Base-by-base conservation (phyloP, 2,888 invertebrate genomes). In the Cephus pulcher region DNA sequence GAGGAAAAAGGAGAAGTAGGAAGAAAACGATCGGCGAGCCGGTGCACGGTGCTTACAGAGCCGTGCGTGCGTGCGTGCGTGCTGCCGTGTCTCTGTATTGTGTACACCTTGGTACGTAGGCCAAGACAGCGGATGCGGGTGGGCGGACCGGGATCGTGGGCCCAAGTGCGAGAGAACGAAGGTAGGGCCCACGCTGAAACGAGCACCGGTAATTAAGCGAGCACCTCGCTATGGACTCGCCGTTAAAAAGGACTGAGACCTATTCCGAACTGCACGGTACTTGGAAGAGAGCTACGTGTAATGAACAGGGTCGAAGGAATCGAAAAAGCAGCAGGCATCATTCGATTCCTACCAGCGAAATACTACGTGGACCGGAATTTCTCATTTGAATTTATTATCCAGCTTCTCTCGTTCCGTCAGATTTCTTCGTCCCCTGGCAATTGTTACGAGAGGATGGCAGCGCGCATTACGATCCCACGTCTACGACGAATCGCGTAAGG, bases 61-160 rank as follows among this genome's bases (percentile, higher is more conserved):
- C 71, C 71, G 2, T 71, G 71, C 71, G 71, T 33, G 32, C 30
- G 70, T n/a, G 70, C 70, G 0, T 33, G 12, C 70, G 70, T 34
- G 71, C 71, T 23, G 23, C 9, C 56, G 23, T 56, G 23, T 56
- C 56, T 56, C 56, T 56, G 56, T 56, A 23, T 56, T 73, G 80
- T 81, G 77, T 80, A 74, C 74, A 68, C 82, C 80, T 80, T 86
- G 84, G 80, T 80, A 84, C 86, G 85, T 82, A 80, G 85, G 86
- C 82, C 80, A 82, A 80, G 75, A 80, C 82, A 79, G 86, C 89
- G 88, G 89, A 88, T 89, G 88, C 86, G 87, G 86, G 88, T 88
- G 89, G 88, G 89, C 88, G 88, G 85, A 89, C 89, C 88, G 87
- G 88, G 86, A 87, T 85, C 83, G 74, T 75, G 82, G 70, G 76